Percentiles rank a stretch among this genome's conserved stretches.
Conservation (phyloP, 2,113 vertebrate species). For the Potamarius usumacintae region DNA sequence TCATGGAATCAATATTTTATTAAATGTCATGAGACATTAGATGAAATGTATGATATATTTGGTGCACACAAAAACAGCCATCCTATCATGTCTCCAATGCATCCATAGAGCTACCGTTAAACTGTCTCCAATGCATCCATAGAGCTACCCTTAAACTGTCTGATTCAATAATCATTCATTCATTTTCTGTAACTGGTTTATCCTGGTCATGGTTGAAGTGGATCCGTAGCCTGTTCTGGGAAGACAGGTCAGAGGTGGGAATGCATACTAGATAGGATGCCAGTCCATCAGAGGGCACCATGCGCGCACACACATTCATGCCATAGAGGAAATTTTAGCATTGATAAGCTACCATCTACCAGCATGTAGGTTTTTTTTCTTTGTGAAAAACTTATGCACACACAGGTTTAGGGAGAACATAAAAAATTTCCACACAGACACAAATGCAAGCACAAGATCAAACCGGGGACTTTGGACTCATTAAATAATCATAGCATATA, state of each 20-base stretch:
- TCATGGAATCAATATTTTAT: not conserved
- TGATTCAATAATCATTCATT: not conserved
- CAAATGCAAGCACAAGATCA: not conserved
- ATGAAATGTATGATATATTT: not conserved
- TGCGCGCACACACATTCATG: not conserved
- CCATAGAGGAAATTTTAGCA: not conserved
- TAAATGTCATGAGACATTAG: not conserved
- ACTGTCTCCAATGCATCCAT: not conserved
- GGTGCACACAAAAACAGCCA: not conserved
- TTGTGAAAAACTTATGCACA: too few species aligned
- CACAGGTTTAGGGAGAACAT: not conserved
- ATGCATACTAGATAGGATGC: not conserved
- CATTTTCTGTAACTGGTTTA: not conserved
- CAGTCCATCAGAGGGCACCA: not conserved
- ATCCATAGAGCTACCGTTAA: not conserved
- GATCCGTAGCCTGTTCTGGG: not conserved
- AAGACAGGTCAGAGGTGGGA: not conserved
- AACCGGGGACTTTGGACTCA: not conserved
- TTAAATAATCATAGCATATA: constrained; percentile 8
- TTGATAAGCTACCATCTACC: not conserved
- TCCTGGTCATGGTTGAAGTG: not conserved
- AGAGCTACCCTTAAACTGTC: not conserved
- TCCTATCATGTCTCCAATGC: not conserved
- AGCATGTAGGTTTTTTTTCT: not conserved
- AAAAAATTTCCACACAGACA: not conserved